Evolutionary conservation across 2,888 invertebrate genomes (phyloP).

Genomic region (Meiosimyza decipiens): DNA sequence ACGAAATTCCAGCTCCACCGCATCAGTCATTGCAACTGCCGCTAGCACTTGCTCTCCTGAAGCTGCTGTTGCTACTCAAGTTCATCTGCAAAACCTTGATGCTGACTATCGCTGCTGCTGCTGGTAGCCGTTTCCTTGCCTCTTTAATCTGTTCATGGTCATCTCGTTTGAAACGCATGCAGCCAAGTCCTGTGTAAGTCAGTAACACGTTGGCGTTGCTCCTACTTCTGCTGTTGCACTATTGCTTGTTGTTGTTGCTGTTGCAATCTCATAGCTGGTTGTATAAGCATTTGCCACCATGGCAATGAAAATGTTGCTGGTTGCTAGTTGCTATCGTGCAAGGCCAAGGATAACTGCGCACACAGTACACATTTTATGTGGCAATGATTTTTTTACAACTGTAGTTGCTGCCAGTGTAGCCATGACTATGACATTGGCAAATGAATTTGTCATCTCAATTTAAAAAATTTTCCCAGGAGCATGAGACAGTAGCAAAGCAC

Average conservation of each 20-base stretch:
- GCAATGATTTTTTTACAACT: not conserved
- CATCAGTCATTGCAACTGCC: not conserved
- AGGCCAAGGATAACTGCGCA: constrained; percentile 30
- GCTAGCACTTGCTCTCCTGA: not conserved
- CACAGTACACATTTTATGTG: constrained; percentile 12
- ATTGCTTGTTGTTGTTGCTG: too few relatives aligned
- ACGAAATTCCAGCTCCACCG: too few relatives aligned
- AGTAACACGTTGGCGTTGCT: constrained; percentile 8
- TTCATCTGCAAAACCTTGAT: constrained; percentile 22
- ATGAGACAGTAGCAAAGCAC: too few relatives aligned
- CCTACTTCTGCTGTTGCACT: constrained; percentile 2
- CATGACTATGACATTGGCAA: constrained; percentile 29
- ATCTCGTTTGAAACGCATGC: not conserved
- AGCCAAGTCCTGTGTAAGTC: not conserved
- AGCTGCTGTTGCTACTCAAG: not conserved
- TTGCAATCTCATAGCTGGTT: too few relatives aligned
- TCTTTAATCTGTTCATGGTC: constrained; percentile 13
- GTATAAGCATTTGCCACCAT: too few relatives aligned
- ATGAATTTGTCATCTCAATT: too few relatives aligned
- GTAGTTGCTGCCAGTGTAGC: not conserved
- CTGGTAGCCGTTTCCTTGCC: not conserved
- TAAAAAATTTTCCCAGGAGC: too few relatives aligned
- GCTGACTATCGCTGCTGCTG: not conserved
- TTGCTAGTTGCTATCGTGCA: constrained; percentile 7
- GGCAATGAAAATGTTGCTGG: too few relatives aligned